A percentile compares a stretch with the other conserved stretches of the same genome.
Conservation (phyloP, 2,113 vertebrate genomes). For the Notarius quadriscutis region DNA sequence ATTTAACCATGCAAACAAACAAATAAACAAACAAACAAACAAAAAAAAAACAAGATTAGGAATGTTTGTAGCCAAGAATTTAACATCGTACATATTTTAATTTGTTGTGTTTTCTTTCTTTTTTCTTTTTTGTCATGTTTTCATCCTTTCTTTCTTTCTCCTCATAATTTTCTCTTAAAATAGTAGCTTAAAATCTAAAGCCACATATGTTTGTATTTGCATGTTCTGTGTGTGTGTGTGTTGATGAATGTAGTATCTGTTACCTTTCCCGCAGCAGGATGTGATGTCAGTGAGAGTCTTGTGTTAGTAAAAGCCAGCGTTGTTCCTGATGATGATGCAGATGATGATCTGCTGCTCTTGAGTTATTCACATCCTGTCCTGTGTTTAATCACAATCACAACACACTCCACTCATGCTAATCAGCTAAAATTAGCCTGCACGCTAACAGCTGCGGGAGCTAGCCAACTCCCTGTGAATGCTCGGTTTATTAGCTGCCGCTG, state of each 20-base stretch:
- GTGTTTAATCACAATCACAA: neutral
- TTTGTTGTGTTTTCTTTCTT: too few species aligned
- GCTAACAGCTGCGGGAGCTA: neutral
- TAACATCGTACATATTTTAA: too few species aligned
- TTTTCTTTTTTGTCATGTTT: too few species aligned
- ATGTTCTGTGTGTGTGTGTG: neutral
- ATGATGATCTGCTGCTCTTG: neutral
- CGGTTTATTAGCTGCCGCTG: neutral
- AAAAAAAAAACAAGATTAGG: too few species aligned
- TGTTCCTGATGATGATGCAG: neutral
- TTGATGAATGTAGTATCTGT: neutral
- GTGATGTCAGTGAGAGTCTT: neutral
- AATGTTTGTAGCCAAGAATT: too few species aligned
- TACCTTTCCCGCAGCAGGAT: neutral
- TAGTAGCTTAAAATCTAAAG: too few species aligned
- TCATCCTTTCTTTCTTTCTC: too few species aligned
- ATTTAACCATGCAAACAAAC: too few species aligned
- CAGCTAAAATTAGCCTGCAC: neutral
- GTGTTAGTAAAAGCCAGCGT: neutral
- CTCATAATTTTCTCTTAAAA: too few species aligned
- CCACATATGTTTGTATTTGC: neutral
- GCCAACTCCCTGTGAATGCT: neutral
- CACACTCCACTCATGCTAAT: neutral
- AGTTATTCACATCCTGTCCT: neutral
- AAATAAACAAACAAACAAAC: too few species aligned